Evolutionary conservation across 2,888 invertebrate genomes (phyloP), one percentile per base, ranked within the genome.

Genomic region (Diarsia dahlii): DNA sequence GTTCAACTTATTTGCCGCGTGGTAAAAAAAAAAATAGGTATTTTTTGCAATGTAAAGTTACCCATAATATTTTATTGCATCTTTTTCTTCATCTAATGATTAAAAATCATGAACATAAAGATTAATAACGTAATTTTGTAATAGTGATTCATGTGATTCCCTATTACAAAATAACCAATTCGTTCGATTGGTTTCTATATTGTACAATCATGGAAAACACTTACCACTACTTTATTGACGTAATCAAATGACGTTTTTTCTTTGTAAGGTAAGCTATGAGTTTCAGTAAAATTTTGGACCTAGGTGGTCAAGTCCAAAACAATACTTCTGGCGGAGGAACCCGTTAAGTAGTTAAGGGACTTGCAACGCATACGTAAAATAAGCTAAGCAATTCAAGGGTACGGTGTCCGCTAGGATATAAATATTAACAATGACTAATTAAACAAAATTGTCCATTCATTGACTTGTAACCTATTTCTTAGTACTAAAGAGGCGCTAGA

Each of bases 381-480:
- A 23, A 71, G 52, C 48, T 50, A 60, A 66, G 71, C 13, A 77
- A 72, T 82, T 73, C 34, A 54, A 46, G 28, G 39, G 69, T 60
- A 68, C 73, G 48, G 64, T 64, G 70, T 20, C 79, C 66, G 83
- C 74, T 84, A 71, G 34, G 50, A 64, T 70, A 74, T 84, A 79
- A 79, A 84, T 84, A 84, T 84, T 82, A 74, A 85, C 45, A 56
- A 64, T 80, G 76, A 72, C 74, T 84, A 74, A 79, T 68, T 72
- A 74, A 74, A 60, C 63, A 74, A 72, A 74, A 77, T 81, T 74
- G 74, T 34, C 65, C 58, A 81, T 75, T 85, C 85, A 81, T 70
- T 81, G 69, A 71, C 71, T 84, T 71, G n/a, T 45, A 67, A 50
- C 58, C 34, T 52, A 60, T 39, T 84, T 67, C 72, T 56, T 48